Base-by-base conservation (phyloP, 2,888 invertebrate species). In the Drosophila peninsularis region DNA sequence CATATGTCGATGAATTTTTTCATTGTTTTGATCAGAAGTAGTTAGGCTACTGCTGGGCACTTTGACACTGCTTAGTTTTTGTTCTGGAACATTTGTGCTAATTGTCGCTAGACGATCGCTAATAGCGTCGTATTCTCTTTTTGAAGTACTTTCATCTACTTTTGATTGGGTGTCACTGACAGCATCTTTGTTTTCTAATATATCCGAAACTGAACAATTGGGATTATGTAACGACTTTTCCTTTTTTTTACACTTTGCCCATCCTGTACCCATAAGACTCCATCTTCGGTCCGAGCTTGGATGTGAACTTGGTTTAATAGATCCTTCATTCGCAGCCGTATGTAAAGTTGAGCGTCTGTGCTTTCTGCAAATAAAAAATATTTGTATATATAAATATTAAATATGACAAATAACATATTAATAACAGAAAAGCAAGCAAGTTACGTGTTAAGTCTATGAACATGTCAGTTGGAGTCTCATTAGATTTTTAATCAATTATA, bases 211-310 rank as follows among this genome's bases (percentile, higher is more conserved):
- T 52, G 52, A 52, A 6, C 6, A 17, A 52, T 52, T 37, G 0
- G 5, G n/a, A 37, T 24, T 36, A 3, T 52, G 24, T 21, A 17
- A 21, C 1, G n/a, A 0, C 10, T 52, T 34, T 24, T 54, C 41
- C 13, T 41, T 54, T 19, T 54, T 54, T 39, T 39, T 39, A 30
- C 14, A 10, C 41, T 54, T 54, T 3, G 41, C 13, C 39, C 39
- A 54, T 41, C 54, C 54, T 14, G 54, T 9, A 14, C 41, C 19
- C 11, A 53, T 53, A 3, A 54, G 41, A 30, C 54, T 54, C 39
- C 54, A 41, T 32, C 54, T 41, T 41, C 41, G 27, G 14, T 41
- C 39, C 9, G 27, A 10, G 39, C 14, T 10, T 10, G 19, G 53
- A 19, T 9, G 14, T 37, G 37, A 39, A 6, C 27, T 45, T 30